Base-by-base conservation (phyloP, 1,140 invertebrate genomes). In the Ditylenchus dipsaci region DNA sequence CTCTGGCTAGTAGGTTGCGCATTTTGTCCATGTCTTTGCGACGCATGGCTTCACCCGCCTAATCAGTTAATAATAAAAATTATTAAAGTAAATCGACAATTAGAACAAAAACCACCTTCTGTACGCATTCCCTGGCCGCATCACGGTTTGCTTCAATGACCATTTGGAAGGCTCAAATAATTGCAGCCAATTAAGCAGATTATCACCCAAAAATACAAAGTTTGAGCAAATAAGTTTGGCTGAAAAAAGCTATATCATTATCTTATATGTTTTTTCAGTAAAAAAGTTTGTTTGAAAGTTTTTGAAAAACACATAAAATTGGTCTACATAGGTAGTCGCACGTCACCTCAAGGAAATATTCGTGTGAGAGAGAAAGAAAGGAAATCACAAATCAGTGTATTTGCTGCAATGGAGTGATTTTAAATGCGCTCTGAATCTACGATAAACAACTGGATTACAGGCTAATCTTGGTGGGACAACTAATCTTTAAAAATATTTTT, bases 71-170 rank as follows among this genome's bases (percentile, higher is more conserved):
- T 53, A 17, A 7, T 53, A 53, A 53, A n/a, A n/a, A n/a, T n/a
- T 8, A 5, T 53, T 3, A 53, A 26, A 19, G 15, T 8, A 53
- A 53, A 15, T 26, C 49, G 3, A 17, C n/a, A 53, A 21, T n/a
- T n/a, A n/a, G n/a, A 19, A 53, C 3, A 53, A 26, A 53, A 53
- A 17, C 73, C 67, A 13, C 74, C 13, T 59, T 58, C 11, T 73
- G 19, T 5, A 76, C 72, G 33, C 74, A 76, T 65, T 79, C 72
- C 15, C 67, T 30, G 1, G 76, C 62, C 43, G 77, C 70, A 65
- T 76, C 74, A 13, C 77, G 66, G 63, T 76, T 76, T 1, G 74
- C 74, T n/a, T 76, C 74, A n/a, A 78, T 57, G 15, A 76, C 74
- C 74, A 76, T 76, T 11, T 29, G 3, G 3, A 38, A 5, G 11